Conservation (phyloP, 1,140 invertebrate genomes). For the Gryllus bimaculatus region DNA sequence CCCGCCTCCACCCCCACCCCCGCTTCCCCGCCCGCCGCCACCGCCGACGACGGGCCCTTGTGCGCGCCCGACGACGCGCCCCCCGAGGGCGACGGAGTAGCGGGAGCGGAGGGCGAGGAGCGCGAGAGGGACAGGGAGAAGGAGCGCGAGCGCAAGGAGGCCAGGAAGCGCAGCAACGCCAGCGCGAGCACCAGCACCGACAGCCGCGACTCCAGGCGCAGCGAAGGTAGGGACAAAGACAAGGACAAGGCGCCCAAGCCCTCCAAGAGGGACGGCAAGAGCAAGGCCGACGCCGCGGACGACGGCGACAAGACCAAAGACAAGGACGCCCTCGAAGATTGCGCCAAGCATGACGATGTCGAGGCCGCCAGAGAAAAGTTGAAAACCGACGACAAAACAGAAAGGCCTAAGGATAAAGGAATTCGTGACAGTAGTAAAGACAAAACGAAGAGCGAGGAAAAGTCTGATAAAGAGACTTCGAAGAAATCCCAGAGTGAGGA, state of each 20-base stretch:
- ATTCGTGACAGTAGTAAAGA: neutral
- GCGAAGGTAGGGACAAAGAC: conserved; percentile 12
- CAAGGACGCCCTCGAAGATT: conserved; percentile 19
- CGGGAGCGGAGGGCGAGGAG: no score
- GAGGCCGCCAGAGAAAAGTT: neutral
- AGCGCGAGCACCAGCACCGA: no score
- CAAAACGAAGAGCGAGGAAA: conserved; percentile 6
- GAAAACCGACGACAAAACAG: neutral
- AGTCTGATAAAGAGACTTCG: neutral
- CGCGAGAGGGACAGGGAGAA: no score
- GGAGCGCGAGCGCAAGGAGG: no score
- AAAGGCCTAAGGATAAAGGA: neutral
- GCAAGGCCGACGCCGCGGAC: neutral
- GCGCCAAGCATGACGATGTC: neutral
- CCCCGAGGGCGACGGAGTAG: no score
- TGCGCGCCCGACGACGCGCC: no score
- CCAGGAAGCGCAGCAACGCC: neutral
- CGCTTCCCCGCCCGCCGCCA: no score
- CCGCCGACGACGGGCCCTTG: no score
- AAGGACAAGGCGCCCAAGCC: neutral
- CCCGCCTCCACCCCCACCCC: no score
- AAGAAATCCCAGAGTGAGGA: neutral
- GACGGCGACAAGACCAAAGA: neutral
- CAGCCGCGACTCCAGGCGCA: neutral
- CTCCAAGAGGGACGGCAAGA: neutral